Percentiles rank a stretch among this genome's conserved stretches.
These are phyloP conservation scores for Catocala nupta DNA, from an alignment of 2,888 invertebrate species.

Conservation along the genomic window DNA sequence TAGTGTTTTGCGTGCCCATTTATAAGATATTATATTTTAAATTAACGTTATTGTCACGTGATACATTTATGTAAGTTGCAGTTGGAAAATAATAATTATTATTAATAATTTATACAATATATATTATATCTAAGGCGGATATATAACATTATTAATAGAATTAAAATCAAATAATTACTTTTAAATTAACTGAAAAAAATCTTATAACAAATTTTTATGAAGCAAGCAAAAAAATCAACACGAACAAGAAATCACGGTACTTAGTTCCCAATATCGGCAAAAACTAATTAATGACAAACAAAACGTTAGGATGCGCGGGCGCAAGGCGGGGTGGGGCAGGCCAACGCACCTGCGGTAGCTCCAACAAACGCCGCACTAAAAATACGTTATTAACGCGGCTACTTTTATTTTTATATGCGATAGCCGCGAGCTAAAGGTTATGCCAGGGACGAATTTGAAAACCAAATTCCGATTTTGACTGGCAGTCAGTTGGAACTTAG, in stretches of 20 bases:
- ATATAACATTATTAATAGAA: not conserved
- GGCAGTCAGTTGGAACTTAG: too few species aligned
- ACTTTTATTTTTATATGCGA: slow-evolving; percentile 85
- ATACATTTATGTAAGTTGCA: too few species aligned
- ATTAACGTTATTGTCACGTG: too few species aligned
- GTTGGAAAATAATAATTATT: too few species aligned
- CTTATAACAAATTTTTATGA: not conserved
- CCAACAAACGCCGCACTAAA: slow-evolving; percentile 71
- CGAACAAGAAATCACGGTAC: not conserved
- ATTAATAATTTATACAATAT: too few species aligned
- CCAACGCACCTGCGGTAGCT: slow-evolving; percentile 76
- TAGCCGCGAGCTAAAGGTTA: slow-evolving; percentile 86
- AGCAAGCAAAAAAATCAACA: not conserved
- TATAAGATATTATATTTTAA: too few species aligned
- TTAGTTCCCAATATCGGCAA: slow-evolving; percentile 13
- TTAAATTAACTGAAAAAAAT: not conserved
- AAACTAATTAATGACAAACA: slow-evolving; percentile 46
- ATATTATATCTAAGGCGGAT: too few species aligned
- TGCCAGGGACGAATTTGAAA: slow-evolving; percentile 67
- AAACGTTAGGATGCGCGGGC: slow-evolving; percentile 46
- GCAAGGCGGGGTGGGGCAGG: slow-evolving; percentile 61
- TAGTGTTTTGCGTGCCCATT: too few species aligned
- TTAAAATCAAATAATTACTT: not conserved
- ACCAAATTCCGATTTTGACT: slow-evolving; percentile 4
- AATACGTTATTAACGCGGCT: slow-evolving; percentile 83